Base-by-base conservation (phyloP, 2,797 vertebrate species). In the Melanotaenia boesemani region DNA sequence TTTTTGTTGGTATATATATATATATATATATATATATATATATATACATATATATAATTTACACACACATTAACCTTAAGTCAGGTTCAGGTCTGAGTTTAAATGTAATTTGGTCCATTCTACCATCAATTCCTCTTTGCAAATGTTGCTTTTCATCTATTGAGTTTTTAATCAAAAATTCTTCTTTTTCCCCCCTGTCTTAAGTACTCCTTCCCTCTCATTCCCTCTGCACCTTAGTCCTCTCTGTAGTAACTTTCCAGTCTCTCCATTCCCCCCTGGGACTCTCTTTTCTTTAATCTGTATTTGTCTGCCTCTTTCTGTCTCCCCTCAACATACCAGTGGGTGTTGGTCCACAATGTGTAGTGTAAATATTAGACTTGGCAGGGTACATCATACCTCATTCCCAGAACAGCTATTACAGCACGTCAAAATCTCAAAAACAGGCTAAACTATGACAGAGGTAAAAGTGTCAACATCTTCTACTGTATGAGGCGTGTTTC, bases 291-390 rank as follows among this genome's bases (percentile, higher is more conserved):
- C 13, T 39, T 41, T 13, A 68, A 28, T 22, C 10, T 46, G 20
- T 7, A 2, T 0, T 37, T 48, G 0, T 4, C 44, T 39, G 1
- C 32, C n/a, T 44, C 11, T 20, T 30, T 50, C 28, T 28, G 55
- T 57, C 55, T 6, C 20, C 20, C 39, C 8, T 73, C 63, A 59
- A 76, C 80, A 90, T 71, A 81, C 84, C 80, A 75, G 75, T 74
- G 79, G 82, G 86, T 75, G 76, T 76, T 56, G 3, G 77, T 37
- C 75, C 39, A 37, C 70, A 68, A 73, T 66, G 80, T 83, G 79
- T 76, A 76, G 67, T 82, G 90, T 93, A 80, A 93, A 92, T 92
- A 92, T 92, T 92, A 81, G 84, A 86, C 79, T 88, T 92, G 91
- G 89, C 89, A 64, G 70, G 67, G 62, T 59, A 59, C 13, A 26